Percentiles rank a stretch among this genome's conserved stretches.
phyloP scores from a whole-genome alignment of 2,113 vertebrate genomes.

The Natator depressus region DNA sequence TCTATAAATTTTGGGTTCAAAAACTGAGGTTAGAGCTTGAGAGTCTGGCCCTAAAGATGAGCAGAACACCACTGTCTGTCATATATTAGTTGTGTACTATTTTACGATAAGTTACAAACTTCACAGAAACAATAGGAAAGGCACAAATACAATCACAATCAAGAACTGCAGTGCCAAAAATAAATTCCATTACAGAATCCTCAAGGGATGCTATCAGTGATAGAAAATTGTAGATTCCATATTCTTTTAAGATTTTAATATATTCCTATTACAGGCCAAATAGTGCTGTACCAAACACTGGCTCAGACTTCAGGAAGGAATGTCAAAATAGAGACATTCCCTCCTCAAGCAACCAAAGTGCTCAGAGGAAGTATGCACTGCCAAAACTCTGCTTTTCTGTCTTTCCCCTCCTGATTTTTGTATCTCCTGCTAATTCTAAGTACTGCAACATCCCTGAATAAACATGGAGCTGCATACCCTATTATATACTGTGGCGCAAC shows the following conservation, averaged over 20 bases:
- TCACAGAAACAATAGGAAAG: background rate
- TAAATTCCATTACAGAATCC: background rate
- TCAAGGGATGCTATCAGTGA: background rate
- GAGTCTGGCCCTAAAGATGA: background rate
- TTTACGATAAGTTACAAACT: background rate
- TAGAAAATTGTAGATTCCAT: background rate
- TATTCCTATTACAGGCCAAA: background rate
- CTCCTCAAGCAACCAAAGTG: background rate
- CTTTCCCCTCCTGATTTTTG: background rate
- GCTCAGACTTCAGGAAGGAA: background rate
- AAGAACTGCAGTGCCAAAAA: background rate
- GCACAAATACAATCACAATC: background rate
- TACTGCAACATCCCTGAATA: background rate
- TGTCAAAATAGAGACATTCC: background rate
- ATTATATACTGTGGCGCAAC: background rate
- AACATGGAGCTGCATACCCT: accelerated
- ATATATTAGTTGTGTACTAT: background rate
- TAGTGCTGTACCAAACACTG: background rate
- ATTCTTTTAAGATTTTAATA: background rate
- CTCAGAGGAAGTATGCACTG: background rate
- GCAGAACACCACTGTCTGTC: background rate
- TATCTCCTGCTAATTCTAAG: background rate
- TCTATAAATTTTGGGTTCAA: background rate
- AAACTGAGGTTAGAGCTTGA: background rate
- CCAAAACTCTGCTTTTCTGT: background rate